A percentile compares a stretch with the other conserved stretches of the same genome.
phyloP scores from a whole-genome alignment of 2,888 invertebrate genomes.

The Heliconius erato region DNA sequence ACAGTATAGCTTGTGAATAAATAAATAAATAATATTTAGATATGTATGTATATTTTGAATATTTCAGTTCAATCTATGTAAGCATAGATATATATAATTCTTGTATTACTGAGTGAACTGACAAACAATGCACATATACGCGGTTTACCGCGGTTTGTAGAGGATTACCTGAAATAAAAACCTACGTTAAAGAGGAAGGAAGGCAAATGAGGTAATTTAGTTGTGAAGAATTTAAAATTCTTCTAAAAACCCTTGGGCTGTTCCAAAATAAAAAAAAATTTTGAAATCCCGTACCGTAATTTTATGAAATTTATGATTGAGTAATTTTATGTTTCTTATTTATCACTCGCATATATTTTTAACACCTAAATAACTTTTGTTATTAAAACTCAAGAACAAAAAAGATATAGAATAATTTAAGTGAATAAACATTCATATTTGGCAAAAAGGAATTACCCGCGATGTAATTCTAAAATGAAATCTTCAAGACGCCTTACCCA shows the following conservation, averaged over 20 bases:
- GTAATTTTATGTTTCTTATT: neutral
- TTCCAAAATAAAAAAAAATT: too few species aligned
- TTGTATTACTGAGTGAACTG: too few species aligned
- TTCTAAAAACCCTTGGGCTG: too few species aligned
- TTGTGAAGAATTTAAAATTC: too few species aligned
- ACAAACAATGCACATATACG: too few species aligned
- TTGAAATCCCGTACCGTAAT: too few species aligned
- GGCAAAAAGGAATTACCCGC: constrained; percentile 32
- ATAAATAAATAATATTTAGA: neutral
- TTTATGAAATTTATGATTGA: too few species aligned
- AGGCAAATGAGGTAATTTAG: too few species aligned
- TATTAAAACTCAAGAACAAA: neutral
- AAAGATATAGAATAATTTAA: constrained; percentile 1
- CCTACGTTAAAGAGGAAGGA: too few species aligned
- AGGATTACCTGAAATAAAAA: too few species aligned
- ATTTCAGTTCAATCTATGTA: neutral
- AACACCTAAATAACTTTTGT: neutral
- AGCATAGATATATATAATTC: too few species aligned
- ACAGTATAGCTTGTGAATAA: neutral
- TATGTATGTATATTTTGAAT: neutral
- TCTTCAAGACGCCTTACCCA: constrained; percentile 42
- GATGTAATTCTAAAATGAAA: constrained; percentile 35
- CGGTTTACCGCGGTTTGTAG: too few species aligned
- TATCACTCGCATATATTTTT: neutral
- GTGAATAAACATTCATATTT: constrained; percentile 4